Evolutionary conservation across 2,888 invertebrate species (phyloP).

Genomic region (Torymus texanus): DNA sequence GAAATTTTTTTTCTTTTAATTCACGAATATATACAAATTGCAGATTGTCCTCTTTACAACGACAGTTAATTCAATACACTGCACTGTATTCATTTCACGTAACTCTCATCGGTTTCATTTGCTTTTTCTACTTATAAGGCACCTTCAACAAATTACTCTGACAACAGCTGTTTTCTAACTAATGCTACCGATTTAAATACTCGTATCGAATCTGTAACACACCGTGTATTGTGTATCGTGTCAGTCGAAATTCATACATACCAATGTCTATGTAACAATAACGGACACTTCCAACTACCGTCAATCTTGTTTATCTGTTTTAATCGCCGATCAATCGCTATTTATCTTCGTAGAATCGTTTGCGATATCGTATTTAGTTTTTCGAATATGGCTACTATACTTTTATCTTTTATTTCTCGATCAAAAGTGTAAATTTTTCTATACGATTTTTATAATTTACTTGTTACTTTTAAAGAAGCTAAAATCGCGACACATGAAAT

Average conservation of each 20-base stretch:
- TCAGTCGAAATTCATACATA: slow-evolving; percentile 54
- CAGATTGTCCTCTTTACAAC: slow-evolving; percentile 68
- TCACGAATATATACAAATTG: slow-evolving; percentile 69
- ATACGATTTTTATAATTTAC: slow-evolving; percentile 43
- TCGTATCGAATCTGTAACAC: slow-evolving; percentile 38
- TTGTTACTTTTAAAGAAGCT: slow-evolving; percentile 47
- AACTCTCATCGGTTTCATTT: slow-evolving; percentile 57
- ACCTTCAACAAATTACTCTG: slow-evolving; percentile 74
- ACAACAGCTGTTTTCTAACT: slow-evolving; percentile 58
- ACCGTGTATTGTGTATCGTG: slow-evolving; percentile 21
- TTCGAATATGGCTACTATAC: slow-evolving; percentile 28
- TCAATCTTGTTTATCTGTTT: slow-evolving; percentile 28
- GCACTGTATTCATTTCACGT: slow-evolving; percentile 65
- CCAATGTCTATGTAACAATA: slow-evolving; percentile 55
- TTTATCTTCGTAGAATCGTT: slow-evolving; percentile 24
- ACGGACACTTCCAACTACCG: slow-evolving; percentile 51
- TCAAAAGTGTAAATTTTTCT: slow-evolving; percentile 50
- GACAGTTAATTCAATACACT: slow-evolving; percentile 65
- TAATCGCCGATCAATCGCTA: slow-evolving; percentile 17
- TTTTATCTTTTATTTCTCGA: slow-evolving; percentile 41
- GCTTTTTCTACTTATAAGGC: slow-evolving; percentile 72
- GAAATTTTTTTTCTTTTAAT: slow-evolving; percentile 57
- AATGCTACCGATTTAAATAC: slow-evolving; percentile 45
- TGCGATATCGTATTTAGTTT: slow-evolving; percentile 23
- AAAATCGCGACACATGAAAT: slow-evolving; percentile 54